phyloP scores from a whole-genome alignment of 2,797 vertebrate genomes.

The Mormyrus proboscirostris region DNA sequence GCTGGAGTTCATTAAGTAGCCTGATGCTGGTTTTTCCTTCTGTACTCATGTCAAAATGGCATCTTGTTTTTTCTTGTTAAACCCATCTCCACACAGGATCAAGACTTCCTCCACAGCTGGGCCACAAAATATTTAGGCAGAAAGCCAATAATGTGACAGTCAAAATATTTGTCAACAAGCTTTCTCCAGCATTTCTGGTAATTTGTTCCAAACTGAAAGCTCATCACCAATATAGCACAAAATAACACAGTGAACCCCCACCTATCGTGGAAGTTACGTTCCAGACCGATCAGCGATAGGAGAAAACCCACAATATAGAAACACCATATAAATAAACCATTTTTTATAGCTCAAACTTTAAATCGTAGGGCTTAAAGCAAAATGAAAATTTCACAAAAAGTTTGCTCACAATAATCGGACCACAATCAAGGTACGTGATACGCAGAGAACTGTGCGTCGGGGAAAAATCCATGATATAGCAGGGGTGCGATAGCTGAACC shows the following conservation, averaged over 20 bases:
- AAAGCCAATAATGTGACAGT: not conserved
- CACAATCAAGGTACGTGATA: not conserved
- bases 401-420: not conserved
- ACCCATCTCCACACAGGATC: not conserved
- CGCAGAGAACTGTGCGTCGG: not conserved
- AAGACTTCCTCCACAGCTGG: not conserved
- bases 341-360: not conserved
- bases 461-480: too few relatives aligned
- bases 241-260: not conserved
- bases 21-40: not conserved
- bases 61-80: not conserved
- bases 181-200: not conserved
- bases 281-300: not conserved
- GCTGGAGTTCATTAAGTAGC: not conserved
- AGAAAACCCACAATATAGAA: too few relatives aligned
- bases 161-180: constrained; percentile 3
- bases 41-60: not conserved
- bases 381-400: not conserved
- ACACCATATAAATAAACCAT: too few relatives aligned
- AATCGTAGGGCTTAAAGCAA: not conserved
- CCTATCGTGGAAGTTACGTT: not conserved
- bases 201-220: not conserved
- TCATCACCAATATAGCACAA: not conserved
- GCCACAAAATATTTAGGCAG: not conserved
- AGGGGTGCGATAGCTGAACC: too few relatives aligned